Percentiles rank a stretch among this genome's conserved stretches.
Conservation (phyloP, 2,888 invertebrate genomes). For the Malthinus flaveolus region DNA sequence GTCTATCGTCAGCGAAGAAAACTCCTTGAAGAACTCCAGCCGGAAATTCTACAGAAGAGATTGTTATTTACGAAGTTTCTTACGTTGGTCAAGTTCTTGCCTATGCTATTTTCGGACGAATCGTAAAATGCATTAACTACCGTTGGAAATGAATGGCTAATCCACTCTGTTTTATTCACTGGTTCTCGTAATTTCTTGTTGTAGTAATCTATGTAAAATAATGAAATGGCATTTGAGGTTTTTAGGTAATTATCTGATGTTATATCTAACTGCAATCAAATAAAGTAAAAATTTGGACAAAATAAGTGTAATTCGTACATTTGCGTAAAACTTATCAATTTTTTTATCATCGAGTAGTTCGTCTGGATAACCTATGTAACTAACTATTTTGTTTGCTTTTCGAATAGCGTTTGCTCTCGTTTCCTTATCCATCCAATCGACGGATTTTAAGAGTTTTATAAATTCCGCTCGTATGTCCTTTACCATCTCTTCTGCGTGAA, state of each 20-base stretch:
- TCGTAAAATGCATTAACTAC: constrained; percentile 61
- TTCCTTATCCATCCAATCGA: constrained; percentile 91
- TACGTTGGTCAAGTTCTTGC: constrained; percentile 49
- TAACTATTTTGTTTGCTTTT: constrained; percentile 80
- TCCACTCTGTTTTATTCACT: constrained; percentile 61
- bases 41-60: constrained; percentile 69
- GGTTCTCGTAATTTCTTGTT: constrained; percentile 73
- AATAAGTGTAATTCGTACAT: constrained; percentile 53
- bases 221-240: constrained; percentile 74
- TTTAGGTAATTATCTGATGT: constrained; percentile 70
- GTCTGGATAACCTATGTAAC: constrained; percentile 90
- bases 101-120: constrained; percentile 59
- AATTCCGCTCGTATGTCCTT: constrained; percentile 81
- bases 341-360: constrained; percentile 83
- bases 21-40: constrained; percentile 86
- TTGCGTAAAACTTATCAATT: constrained; percentile 76
- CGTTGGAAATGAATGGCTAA: constrained; percentile 56
- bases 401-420: constrained; percentile 77
- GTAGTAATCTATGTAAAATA: constrained; percentile 78
- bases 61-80: constrained; percentile 53
- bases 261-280: constrained; percentile 60
- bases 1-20: constrained; percentile 81
- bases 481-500: constrained; percentile 85
- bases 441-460: constrained; percentile 72
- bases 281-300: constrained; percentile 49